Evolutionary conservation across 1,140 invertebrate genomes (phyloP).

Genomic region (Lepidurus apus): DNA sequence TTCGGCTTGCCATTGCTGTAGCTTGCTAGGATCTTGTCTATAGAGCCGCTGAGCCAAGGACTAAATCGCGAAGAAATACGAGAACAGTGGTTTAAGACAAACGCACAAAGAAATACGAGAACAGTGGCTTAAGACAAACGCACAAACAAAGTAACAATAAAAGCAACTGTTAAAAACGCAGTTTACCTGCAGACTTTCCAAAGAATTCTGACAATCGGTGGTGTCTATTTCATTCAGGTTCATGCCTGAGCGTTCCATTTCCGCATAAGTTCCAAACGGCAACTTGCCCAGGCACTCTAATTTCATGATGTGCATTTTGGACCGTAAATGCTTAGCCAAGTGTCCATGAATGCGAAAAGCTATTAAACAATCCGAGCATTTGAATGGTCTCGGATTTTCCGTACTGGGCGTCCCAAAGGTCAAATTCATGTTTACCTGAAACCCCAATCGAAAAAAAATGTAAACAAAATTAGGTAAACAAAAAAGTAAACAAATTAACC

Average conservation of each 20-base stretch:
- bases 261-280: slow-evolving; percentile 91
- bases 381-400: slow-evolving; percentile 87
- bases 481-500: background rate
- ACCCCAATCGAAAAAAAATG: slow-evolving; percentile 7
- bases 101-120: slow-evolving; percentile 31
- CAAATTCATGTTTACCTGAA: slow-evolving; percentile 67
- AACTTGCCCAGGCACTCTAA: slow-evolving; percentile 85
- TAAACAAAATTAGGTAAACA: background rate
- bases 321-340: slow-evolving; percentile 90
- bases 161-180: background rate
- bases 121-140: background rate
- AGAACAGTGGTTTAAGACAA: background rate
- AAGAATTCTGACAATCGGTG: slow-evolving; percentile 85
- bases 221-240: slow-evolving; percentile 90
- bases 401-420: slow-evolving; percentile 76
- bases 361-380: slow-evolving; percentile 90
- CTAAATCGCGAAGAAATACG: slow-evolving; percentile 48
- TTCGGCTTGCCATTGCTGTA: slow-evolving; percentile 42
- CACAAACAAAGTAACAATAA: background rate
- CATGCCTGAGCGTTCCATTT: slow-evolving; percentile 82
- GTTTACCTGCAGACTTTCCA: slow-evolving; percentile 70
- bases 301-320: slow-evolving; percentile 95
- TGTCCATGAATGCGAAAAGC: slow-evolving; percentile 95
- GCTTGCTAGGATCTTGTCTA: slow-evolving; percentile 70
- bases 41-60: slow-evolving; percentile 72